Base-by-base conservation (phyloP, 2,113 vertebrate species). In the Euleptes europaea region DNA sequence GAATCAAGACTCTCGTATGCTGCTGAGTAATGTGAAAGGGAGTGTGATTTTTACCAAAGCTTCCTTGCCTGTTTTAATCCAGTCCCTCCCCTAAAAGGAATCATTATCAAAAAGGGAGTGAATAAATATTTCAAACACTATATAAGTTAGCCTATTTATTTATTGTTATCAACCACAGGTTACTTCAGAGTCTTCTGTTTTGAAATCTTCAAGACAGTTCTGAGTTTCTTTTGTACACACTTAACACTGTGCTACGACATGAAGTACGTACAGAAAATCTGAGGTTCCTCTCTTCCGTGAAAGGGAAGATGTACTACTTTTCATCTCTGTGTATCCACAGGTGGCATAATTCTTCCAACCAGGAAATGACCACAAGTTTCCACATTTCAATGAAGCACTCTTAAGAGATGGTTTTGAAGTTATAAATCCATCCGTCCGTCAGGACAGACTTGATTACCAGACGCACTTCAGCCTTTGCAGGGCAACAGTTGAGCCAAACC, bases 251-350 rank as follows among this genome's bases (percentile, higher is more conserved):
- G 93, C 91, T 95, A 92, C 70, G 66, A 82, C 80, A 84, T 93
- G 94, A 94, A 84, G 86, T 93, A 90, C 88, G 88, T 87, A 87
- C 81, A 91, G 86, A 82, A 86, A 82, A 92, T 92, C 94, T 89
- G 91, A 92, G 94, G 87, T 83, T 90, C 76, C 65, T 60, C n/a
- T 71, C 93, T 94, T 95, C 66, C 1, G 15, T 79, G 83, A 95
- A 95, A 95, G 86, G 92, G 90, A 92, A 93, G 90, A 90, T 91
- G 92, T 49, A 60, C 57, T 38, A 69, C 65, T 72, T 75, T 73
- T 70, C 26, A 87, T 96, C 94, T 96, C 96, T 96, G 95, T 87
- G 89, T 93, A 87, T 93, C 91, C 96, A 95, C 95, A 86, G 95
- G 94, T 93, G 94, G 90, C 75, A 86, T 51, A 81, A 63, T 77